Percentiles rank a stretch among this genome's conserved stretches.
These are phyloP conservation scores for Sinotaia quadrata DNA, from an alignment of 2,888 invertebrate species.

Conservation along the genomic window DNA sequence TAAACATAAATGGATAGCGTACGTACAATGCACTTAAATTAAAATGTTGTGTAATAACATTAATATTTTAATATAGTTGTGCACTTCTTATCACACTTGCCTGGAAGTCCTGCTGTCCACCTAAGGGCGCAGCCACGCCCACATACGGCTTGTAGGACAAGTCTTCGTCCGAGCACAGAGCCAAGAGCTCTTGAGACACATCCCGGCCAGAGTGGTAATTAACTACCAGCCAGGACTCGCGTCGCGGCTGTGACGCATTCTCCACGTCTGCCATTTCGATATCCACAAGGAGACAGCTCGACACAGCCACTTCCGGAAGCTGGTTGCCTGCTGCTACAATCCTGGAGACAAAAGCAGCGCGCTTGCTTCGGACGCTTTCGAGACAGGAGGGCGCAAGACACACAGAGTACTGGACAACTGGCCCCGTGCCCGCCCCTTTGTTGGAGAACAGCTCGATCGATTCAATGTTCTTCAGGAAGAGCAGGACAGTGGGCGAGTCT, in stretches of 20 bases:
- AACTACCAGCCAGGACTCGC: conserved; percentile 41
- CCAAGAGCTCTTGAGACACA: conserved; percentile 35
- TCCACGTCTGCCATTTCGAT: conserved; percentile 13
- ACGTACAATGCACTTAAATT: no score
- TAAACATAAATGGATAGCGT: no score
- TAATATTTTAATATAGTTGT: no score
- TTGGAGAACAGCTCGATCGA: conserved; percentile 46
- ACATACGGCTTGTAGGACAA: conserved; percentile 53
- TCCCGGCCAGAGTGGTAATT: conserved; percentile 39
- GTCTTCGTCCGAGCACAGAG: conserved; percentile 32
- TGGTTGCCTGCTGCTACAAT: neutral
- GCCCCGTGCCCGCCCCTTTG: neutral
- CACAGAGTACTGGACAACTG: neutral
- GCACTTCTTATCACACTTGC: neutral
- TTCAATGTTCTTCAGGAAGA: conserved; percentile 62
- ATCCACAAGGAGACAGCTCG: neutral
- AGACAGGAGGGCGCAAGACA: neutral
- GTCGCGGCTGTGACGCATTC: conserved; percentile 1
- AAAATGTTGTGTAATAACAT: no score
- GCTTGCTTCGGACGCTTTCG: neutral
- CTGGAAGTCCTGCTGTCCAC: conserved; percentile 22
- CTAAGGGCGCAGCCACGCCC: conserved; percentile 49
- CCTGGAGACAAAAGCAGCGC: neutral
- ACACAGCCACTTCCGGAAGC: neutral
- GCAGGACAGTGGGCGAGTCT: conserved; percentile 54